Percentiles rank a stretch among this genome's conserved stretches.
phyloP scores from a whole-genome alignment of 2,113 vertebrate genomes.

The Notarius quadriscutis region DNA sequence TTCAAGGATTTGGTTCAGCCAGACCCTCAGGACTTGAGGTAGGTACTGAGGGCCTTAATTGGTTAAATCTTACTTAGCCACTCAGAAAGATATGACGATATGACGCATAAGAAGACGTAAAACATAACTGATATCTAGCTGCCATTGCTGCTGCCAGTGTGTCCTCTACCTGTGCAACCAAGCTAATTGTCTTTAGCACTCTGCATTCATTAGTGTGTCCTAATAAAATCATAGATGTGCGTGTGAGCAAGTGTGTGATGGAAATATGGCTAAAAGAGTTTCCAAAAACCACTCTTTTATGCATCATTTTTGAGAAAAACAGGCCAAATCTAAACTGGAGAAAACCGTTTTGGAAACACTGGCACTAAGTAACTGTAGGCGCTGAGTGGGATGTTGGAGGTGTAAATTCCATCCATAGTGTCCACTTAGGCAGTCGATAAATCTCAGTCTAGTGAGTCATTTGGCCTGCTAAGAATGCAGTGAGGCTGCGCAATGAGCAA shows the following conservation, averaged over 20 bases:
- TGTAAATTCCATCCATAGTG: slow-evolving; percentile 6
- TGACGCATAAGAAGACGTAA: neutral
- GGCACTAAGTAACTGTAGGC: neutral
- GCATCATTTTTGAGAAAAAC: neutral
- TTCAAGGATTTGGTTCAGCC: neutral
- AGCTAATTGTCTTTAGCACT: slow-evolving; percentile 18
- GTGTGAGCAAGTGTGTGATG: neutral
- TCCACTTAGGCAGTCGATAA: slow-evolving; percentile 16
- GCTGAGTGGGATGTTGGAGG: slow-evolving; percentile 7
- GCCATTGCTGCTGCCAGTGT: slow-evolving; percentile 30
- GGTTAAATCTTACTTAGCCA: neutral
- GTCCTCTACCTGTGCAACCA: slow-evolving; percentile 41
- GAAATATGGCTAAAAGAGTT: neutral
- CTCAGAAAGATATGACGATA: neutral
- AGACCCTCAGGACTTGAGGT: neutral
- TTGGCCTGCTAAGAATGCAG: slow-evolving; percentile 23
- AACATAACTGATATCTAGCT: slow-evolving; percentile 38
- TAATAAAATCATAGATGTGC: neutral
- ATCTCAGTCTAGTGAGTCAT: slow-evolving; percentile 32
- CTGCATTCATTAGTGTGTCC: neutral
- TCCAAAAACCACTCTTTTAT: neutral
- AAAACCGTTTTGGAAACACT: neutral
- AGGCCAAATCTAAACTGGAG: too few species aligned
- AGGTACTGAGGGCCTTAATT: neutral
- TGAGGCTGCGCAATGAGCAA: slow-evolving; percentile 25